Percentiles rank a stretch among this genome's conserved stretches.
Conservation (phyloP, 1,140 invertebrate genomes). For the Eupristina koningsbergeri region DNA sequence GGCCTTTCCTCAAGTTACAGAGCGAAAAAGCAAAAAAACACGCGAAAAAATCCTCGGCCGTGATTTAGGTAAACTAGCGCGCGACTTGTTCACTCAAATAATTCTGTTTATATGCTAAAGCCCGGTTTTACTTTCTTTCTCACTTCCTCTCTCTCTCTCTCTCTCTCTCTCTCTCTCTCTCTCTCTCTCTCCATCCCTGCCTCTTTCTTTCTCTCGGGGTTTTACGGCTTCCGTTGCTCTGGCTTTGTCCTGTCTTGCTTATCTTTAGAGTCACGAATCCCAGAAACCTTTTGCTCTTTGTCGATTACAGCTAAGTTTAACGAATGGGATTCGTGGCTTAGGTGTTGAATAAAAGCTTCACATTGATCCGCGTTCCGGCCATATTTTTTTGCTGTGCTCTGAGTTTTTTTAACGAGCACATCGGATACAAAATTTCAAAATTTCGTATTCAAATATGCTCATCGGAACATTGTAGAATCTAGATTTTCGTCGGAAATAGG, state of each 20-base stretch:
- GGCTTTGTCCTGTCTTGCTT: neutral
- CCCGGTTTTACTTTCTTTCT: neutral
- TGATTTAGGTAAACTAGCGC: neutral
- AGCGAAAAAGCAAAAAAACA: too few relatives aligned
- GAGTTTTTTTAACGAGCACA: neutral
- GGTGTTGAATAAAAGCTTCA: neutral
- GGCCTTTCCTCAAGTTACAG: neutral
- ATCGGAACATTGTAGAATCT: too few relatives aligned
- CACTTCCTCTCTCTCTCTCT: neutral
- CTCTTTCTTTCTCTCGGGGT: too few relatives aligned
- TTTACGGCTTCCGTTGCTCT: neutral
- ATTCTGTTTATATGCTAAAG: neutral
- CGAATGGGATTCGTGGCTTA: neutral
- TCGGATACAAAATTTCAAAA: neutral
- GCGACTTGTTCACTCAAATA: neutral
- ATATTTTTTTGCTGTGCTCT: too few relatives aligned
- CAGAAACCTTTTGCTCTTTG: neutral
- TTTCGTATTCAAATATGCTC: too few relatives aligned
- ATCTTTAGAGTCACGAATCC: slow-evolving; percentile 10
- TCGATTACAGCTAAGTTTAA: neutral
- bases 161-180: neutral
- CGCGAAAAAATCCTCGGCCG: neutral
- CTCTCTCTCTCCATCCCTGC: neutral
- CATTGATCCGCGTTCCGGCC: neutral
- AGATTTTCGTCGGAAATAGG: too few relatives aligned